These are phyloP conservation scores for Chaetodon auriga DNA, from an alignment of 2,113 vertebrate genomes.

Conservation along the genomic window DNA sequence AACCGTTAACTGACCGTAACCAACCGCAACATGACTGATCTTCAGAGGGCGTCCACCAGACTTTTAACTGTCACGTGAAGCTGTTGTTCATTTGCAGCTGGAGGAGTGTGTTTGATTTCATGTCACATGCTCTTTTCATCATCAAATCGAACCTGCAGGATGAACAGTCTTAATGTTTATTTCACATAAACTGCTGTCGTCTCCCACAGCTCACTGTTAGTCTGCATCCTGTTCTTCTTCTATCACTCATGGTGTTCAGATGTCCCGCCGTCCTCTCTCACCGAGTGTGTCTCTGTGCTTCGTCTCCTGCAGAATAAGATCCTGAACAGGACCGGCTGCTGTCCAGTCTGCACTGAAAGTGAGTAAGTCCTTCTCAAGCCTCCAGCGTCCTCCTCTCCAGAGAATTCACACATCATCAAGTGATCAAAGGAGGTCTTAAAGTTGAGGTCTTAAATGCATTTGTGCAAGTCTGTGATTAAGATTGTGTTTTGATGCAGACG, in stretches of 20 bases:
- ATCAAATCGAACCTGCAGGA: conserved; percentile 6
- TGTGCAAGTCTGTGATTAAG: neutral
- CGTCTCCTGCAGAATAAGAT: conserved; percentile 93
- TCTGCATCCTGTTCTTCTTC: neutral
- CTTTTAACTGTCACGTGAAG: neutral
- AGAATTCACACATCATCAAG: neutral
- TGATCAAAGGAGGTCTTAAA: neutral
- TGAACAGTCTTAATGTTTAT: no score
- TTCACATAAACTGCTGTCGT: no score
- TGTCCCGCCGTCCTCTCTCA: neutral
- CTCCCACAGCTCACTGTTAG: neutral
- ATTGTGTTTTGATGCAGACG: no score
- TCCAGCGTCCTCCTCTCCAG: neutral
- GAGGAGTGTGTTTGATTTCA: neutral
- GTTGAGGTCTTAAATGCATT: neutral
- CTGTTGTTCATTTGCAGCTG: neutral
- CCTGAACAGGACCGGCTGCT: conserved; percentile 98
- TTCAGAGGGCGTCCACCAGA: no score
- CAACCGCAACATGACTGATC: no score
- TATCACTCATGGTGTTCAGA: neutral
- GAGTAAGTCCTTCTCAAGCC: conserved; percentile 86
- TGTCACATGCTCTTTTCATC: neutral
- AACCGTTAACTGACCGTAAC: no score
- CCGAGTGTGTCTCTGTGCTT: conserved; percentile 27
- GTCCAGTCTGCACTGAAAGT: conserved; percentile 99